phyloP scores from a whole-genome alignment of 2,797 vertebrate genomes.

The Rhabdophis nuchalis region DNA sequence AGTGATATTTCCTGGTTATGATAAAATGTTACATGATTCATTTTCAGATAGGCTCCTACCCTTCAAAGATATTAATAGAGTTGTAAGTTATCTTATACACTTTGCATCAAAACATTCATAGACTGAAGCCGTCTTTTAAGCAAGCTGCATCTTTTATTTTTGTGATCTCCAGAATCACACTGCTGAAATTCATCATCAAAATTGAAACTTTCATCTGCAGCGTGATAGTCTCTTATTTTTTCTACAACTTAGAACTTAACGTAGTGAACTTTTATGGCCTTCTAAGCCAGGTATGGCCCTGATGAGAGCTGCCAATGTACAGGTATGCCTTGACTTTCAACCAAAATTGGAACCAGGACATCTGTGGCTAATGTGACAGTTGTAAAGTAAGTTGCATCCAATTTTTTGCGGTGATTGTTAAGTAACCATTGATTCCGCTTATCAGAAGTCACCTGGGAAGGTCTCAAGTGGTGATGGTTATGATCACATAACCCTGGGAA shows the following conservation, averaged over 20 bases:
- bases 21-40: background rate
- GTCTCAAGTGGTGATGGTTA: too few relatives aligned
- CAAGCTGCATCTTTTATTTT: background rate
- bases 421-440: background rate
- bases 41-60: background rate
- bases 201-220: background rate
- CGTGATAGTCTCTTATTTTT: background rate
- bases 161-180: background rate
- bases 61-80: background rate
- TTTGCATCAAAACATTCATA: background rate
- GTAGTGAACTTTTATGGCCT: background rate
- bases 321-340: background rate
- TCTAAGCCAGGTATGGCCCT: background rate
- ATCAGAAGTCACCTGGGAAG: too few relatives aligned
- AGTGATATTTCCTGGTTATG: background rate
- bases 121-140: background rate
- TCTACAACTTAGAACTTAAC: background rate
- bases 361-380: background rate
- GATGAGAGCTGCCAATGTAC: background rate
- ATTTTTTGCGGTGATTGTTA: background rate
- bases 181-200: background rate
- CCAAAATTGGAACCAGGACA: background rate
- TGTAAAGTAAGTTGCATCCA: background rate
- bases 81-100: background rate
- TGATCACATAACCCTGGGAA: background rate